Evolutionary conservation across 1,140 invertebrate genomes (phyloP).

Genomic region (Formica selysi): DNA sequence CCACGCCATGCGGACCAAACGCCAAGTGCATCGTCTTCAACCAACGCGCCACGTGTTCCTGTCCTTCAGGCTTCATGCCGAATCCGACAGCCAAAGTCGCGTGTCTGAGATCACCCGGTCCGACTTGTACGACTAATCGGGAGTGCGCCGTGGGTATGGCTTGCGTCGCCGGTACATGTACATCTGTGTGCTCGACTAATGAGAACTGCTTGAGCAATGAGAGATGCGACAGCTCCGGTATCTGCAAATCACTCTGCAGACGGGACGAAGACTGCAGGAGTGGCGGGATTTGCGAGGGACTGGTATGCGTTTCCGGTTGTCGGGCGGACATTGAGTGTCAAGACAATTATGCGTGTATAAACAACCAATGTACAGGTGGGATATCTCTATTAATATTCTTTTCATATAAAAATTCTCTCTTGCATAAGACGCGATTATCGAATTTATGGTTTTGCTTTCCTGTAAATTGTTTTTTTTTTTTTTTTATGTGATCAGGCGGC

Average conservation of each 20-base stretch:
- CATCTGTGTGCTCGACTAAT: conserved; percentile 91
- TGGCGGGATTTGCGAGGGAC: conserved; percentile 93
- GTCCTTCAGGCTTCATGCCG: conserved; percentile 92
- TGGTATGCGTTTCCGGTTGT: conserved; percentile 93
- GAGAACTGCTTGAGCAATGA: conserved; percentile 93
- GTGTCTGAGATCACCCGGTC: conserved; percentile 92
- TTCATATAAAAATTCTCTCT: not conserved
- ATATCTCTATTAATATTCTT: not conserved
- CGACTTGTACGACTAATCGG: conserved; percentile 90
- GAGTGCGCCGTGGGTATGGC: conserved; percentile 90
- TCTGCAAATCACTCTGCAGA: conserved; percentile 91
- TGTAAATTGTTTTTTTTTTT: not conserved
- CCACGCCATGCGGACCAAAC: conserved; percentile 94
- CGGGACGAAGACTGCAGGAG: conserved; percentile 93
- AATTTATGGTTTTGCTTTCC: not conserved
- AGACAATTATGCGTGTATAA: conserved; percentile 89
- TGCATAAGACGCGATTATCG: too few relatives aligned
- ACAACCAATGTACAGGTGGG: conserved; percentile 90
- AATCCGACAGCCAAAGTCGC: conserved; percentile 94
- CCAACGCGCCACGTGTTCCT: conserved; percentile 93
- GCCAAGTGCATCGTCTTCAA: conserved; percentile 93
- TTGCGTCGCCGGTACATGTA: conserved; percentile 91
- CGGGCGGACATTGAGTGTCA: conserved; percentile 93
- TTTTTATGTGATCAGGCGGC: not conserved
- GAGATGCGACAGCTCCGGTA: conserved; percentile 88